Conservation (phyloP, 92 coral and sea anemone genomes). For the Diadumene lineata region DNA sequence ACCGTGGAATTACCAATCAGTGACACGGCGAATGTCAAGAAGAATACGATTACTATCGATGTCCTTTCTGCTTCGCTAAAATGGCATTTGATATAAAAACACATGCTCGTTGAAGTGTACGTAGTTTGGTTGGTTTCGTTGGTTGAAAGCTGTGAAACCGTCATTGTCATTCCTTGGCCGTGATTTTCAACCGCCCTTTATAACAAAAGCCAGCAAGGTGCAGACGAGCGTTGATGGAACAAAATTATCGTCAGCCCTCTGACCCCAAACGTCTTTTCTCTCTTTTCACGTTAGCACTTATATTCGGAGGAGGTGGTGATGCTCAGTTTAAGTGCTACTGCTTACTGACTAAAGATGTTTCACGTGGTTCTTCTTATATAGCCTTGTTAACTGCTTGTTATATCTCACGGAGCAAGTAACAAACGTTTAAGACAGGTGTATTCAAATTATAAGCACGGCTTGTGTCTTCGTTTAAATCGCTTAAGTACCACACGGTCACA, state of each 20-base stretch:
- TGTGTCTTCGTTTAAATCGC: not conserved
- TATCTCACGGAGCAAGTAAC: no score
- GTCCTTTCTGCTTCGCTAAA: constrained; percentile 53
- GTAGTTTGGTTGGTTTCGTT: not conserved
- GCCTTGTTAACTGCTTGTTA: not conserved
- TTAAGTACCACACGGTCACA: not conserved
- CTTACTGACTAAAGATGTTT: not conserved
- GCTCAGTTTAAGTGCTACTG: no score
- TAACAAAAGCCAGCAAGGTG: no score
- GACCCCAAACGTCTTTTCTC: no score
- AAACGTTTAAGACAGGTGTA: constrained; percentile 1
- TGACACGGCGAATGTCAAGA: constrained; percentile 46
- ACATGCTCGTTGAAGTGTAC: not conserved
- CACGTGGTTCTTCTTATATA: not conserved
- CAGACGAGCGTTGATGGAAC: no score
- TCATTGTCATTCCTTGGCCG: not conserved
- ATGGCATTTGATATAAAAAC: constrained; percentile 50
- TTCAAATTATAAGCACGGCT: not conserved
- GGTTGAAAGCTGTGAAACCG: not conserved
- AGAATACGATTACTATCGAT: constrained; percentile 37
- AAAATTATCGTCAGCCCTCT: no score
- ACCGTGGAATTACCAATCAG: constrained; percentile 62
- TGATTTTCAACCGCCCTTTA: not conserved
- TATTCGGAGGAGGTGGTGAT: no score
- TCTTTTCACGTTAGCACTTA: no score